These are phyloP conservation scores for human (Homo sapiens) DNA, from an alignment of 2,113 vertebrate species.

Conservation along the genomic window DNA sequence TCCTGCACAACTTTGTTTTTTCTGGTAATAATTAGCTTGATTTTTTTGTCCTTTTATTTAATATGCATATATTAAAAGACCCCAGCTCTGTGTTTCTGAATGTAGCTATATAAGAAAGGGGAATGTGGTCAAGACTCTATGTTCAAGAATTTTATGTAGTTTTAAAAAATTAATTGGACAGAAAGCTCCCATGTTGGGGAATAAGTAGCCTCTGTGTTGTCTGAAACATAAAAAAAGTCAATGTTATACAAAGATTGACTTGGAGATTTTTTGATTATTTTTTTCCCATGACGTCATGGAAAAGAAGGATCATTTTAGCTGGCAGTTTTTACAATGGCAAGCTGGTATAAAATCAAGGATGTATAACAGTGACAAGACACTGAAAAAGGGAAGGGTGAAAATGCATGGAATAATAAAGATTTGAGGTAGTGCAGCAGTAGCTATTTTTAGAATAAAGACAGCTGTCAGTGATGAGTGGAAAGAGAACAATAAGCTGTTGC, in stretches of 20 bases:
- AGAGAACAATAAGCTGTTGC: background rate
- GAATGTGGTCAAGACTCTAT: background rate
- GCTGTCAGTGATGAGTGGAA: background rate
- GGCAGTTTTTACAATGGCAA: background rate
- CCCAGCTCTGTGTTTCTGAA: background rate
- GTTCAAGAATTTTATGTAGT: background rate
- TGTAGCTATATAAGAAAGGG: background rate
- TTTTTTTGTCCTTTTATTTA: background rate
- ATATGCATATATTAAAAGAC: background rate
- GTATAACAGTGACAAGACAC: background rate
- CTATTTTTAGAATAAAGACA: background rate
- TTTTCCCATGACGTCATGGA: background rate
- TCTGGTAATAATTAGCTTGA: background rate
- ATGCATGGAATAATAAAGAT: background rate
- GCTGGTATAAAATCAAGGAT: background rate
- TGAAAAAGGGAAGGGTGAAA: background rate
- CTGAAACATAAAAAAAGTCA: background rate
- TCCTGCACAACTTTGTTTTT: background rate
- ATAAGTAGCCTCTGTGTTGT: background rate
- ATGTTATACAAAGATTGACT: background rate
- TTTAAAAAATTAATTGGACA: constrained; percentile 6
- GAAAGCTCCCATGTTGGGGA: background rate
- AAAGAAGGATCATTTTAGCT: background rate
- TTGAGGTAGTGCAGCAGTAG: background rate
- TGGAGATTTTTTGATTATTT: background rate